Base-by-base conservation (phyloP, 1,140 invertebrate species). In the Aleiodes sp. region DNA sequence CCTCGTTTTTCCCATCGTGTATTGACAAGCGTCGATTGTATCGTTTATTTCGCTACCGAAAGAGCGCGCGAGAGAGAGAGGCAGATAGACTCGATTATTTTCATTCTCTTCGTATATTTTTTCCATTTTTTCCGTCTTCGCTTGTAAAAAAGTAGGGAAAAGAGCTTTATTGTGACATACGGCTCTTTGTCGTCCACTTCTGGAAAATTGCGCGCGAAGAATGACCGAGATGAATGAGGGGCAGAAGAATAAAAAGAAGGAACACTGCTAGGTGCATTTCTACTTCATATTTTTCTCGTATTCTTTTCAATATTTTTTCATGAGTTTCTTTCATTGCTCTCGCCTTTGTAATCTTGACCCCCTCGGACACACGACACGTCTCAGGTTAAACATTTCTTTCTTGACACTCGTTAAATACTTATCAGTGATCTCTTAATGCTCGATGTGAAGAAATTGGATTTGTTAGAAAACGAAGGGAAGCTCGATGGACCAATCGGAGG, bases 181-280 rank as follows among this genome's bases (percentile, higher is more conserved):
- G n/a, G 70, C 65, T 56, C 72, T 80, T 82, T 82, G 80, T 82
- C 78, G 73, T 78, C 70, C 75, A 75, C 76, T 82, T 82, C 79
- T 82, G 79, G 76, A 82, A 82, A 82, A 82, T 82, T 82, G 81
- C 79, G 72, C 77, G 63, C 70, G 68, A 71, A 80, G 75, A 81
- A 81, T 79, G 78, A 62, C 61, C 60, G 59, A 62, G 41, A 63
- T 69, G 60, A 69, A 69, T 63, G 39, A 21, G 26, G 29, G n/a
- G n/a, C n/a, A n/a, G 24, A 35, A 41, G 26, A 28, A 46, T 8
- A 57, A 19, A 46, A 12, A 39, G 62, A 19, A 14, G 21, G 12
- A 43, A 61, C n/a, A 52, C 46, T 12, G 46, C 46, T 52, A 52
- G 46, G 46, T 52, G 46, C 21, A 52, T 52, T 52, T 52, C 43